Evolutionary conservation across 2,888 invertebrate genomes (phyloP), one percentile per base, ranked within the genome.

Genomic region (Dryomyza anilis): DNA sequence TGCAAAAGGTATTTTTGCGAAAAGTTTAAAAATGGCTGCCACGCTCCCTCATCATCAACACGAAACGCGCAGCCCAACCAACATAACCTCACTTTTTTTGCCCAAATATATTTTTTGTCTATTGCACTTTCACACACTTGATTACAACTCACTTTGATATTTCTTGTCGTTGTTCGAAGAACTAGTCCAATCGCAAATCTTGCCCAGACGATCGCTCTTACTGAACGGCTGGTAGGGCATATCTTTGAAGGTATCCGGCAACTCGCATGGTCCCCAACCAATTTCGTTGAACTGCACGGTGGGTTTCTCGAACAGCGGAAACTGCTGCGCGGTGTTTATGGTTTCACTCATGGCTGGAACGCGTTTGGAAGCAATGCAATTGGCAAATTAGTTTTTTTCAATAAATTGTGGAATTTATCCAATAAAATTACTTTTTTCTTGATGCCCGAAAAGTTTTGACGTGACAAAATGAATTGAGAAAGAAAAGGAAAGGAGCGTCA

Each of bases 111-210:
- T 55, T 48, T 33, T 29, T 33, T 45, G 29, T 55, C 21, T 46
- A 30, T 48, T 14, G n/a, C n/a, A 45, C 23, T 64, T 56, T 48
- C 10, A 61, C 27, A 23, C 2, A 8, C 21, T 21, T 14, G 52
- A 27, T 16, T 19, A 21, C 45, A 70, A n/a, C 72, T 72, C 39
- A 72, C 72, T 94, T 72, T 93, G 90, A 82, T 95, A 95, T 85
- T 98, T 93, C 75, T 96, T 94, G 79, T 99, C 97, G 77, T 94
- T 94, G 75, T 91, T 92, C 1, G 92, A 91, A 5, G 94, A 92
- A 65, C 95, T 94, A 61, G 97, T 98, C 99, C 99, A 99, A 82
- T 99, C 99, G 77, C 98, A 96, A 75, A 98, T 98, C 88, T 98
- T 98, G 74, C 99, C 99, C 71, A 99, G 87, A 74, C 98, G 91